Conservation (phyloP, 2,113 vertebrate species). For the Nanorana parkeri region DNA sequence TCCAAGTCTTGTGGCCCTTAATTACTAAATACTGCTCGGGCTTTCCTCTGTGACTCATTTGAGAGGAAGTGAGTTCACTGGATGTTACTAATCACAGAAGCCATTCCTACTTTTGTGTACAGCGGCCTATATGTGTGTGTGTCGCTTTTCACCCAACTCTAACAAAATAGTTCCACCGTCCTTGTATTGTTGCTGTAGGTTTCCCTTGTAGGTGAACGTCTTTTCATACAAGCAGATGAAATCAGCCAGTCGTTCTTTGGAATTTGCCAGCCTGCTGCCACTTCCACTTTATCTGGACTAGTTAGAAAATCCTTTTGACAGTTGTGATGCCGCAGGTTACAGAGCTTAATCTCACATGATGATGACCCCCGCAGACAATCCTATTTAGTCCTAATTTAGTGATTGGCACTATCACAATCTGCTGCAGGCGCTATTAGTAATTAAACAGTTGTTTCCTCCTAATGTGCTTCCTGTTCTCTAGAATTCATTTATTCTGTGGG, state of each 20-base stretch:
- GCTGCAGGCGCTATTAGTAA: not conserved
- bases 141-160: too few relatives aligned
- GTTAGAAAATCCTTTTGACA: not conserved
- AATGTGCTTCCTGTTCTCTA: not conserved
- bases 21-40: not conserved
- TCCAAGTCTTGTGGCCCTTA: not conserved
- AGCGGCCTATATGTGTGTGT: too few relatives aligned
- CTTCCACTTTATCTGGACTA: too few relatives aligned
- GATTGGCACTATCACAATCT: not conserved
- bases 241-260: too few relatives aligned
- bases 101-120: too few relatives aligned
- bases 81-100: not conserved
- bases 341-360: not conserved
- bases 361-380: not conserved
- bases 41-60: constrained; percentile 17
- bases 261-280: too few relatives aligned
- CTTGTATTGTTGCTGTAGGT: too few relatives aligned
- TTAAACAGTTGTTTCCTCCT: not conserved
- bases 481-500: not conserved
- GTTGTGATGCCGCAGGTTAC: not conserved
- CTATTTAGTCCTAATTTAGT: not conserved
- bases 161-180: too few relatives aligned
- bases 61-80: not conserved
- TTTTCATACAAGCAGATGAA: too few relatives aligned
- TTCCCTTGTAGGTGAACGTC: too few relatives aligned